Conservation (phyloP, 2,113 vertebrate species). For the Madoqua kirkii region DNA sequence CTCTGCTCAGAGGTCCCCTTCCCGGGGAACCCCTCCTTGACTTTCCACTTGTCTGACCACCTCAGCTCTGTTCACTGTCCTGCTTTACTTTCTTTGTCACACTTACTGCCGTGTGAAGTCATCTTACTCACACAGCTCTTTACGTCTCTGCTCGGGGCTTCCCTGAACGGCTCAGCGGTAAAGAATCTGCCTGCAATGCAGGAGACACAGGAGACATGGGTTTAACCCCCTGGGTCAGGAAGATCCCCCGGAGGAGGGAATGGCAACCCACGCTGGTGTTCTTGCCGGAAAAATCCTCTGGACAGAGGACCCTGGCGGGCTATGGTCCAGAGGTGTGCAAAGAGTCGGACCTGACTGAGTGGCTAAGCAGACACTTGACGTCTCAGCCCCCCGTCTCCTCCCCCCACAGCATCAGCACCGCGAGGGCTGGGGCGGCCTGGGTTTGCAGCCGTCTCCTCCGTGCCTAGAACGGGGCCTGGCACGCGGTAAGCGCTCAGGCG, state of each 20-base stretch:
- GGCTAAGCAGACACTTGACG: not conserved
- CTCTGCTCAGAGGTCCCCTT: not conserved
- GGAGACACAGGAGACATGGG: not conserved
- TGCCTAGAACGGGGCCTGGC: not conserved
- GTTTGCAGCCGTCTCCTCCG: not conserved
- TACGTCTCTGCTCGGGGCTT: not conserved
- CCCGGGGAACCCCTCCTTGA: not conserved
- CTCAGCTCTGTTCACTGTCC: not conserved
- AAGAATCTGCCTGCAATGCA: not conserved
- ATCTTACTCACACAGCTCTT: not conserved
- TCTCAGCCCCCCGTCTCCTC: not conserved
- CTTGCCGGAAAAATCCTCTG: not conserved
- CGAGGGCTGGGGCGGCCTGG: fast-evolving
- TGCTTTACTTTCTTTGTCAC: not conserved
- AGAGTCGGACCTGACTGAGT: not conserved
- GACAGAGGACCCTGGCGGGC: not conserved
- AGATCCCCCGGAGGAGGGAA: not conserved
- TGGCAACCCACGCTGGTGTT: not conserved
- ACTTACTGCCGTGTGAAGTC: fast-evolving
- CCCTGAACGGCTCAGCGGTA: not conserved
- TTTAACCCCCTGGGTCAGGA: not conserved
- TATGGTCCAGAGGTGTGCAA: not conserved
- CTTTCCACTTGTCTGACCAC: not conserved
- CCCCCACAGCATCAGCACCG: not conserved
- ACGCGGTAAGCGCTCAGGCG: not conserved